Base-by-base conservation (phyloP, 2,113 vertebrate genomes). In the Gopherus evgoodei region DNA sequence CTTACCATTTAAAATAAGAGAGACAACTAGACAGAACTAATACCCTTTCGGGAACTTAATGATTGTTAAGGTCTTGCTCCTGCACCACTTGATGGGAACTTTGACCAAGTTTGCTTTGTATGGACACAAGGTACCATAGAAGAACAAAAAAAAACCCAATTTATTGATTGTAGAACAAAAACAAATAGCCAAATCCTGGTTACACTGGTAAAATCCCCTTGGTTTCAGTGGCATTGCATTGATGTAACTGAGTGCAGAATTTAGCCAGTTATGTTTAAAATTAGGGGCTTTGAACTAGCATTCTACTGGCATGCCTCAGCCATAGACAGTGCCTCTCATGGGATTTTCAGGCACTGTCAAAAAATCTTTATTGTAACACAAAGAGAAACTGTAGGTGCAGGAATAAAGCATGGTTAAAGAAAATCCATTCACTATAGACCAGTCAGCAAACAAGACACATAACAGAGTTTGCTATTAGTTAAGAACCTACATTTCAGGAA, bases 331-430 rank as follows among this genome's bases (percentile, higher is more conserved):
- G 11, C 81, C 10, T 75, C 4, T 22, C 56, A 56, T 16, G 83
- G 57, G 44, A 62, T 78, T 89, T 57, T 10, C 59, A 83, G 57
- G 4, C 44, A n/a, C 35, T 24, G 57, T 81, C 86, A 69, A 8
- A 86, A 87, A 54, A 2, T 16, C 80, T 75, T 76, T 81, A 27
- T 5, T 22, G 69, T 49, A 81, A 31, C 29, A 69, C 47, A 38
- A 72, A 42, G 52, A 83, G 4, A 24, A 57, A 50, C 29, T 0
- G 2, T 11, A 6, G 5, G 56, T 44, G 42, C 49, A 57, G 65
- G 8, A 0, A 0, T 5, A n/a, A 84, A 89, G 59, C 91, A 83
- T 0, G 0, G 72, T 9, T 52, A 81, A 78, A 72, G 16, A 21
- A 53, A 89, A 90, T 25, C 1, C 0, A 0, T 2, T 4, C 4